Conservation (phyloP, 1,140 invertebrate genomes). For the Uloborus diversus region DNA sequence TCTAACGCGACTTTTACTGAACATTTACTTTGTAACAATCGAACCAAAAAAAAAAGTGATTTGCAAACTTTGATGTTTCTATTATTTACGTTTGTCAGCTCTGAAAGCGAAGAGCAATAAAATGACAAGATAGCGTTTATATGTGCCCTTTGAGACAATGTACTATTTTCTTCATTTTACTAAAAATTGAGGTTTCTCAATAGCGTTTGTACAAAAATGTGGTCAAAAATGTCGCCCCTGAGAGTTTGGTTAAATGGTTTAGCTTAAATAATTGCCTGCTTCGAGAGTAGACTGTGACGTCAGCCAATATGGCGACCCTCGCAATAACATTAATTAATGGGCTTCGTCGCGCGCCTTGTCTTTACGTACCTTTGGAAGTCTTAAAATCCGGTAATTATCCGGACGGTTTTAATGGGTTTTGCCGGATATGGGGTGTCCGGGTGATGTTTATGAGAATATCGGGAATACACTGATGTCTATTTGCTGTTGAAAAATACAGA, state of each 20-base stretch:
- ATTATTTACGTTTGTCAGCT: too few species aligned
- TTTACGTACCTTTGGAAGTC: conserved; percentile 51
- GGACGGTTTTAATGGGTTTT: conserved; percentile 47
- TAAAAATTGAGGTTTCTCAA: too few species aligned
- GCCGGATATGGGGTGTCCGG: conserved; percentile 25
- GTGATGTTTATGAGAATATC: conserved; percentile 49
- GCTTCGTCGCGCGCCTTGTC: conserved; percentile 47
- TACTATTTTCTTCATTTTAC: too few species aligned
- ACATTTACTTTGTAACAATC: too few species aligned
- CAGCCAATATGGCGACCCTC: conserved; percentile 47
- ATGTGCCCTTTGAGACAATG: too few species aligned
- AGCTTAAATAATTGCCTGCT: conserved; percentile 50
- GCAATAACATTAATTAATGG: conserved; percentile 54
- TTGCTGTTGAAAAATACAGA: conserved; percentile 24
- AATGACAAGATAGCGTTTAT: too few species aligned
- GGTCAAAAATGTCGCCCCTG: background rate
- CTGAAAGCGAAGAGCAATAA: too few species aligned
- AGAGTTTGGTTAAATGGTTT: too few species aligned
- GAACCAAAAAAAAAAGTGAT: too few species aligned
- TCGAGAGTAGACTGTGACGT: conserved; percentile 48
- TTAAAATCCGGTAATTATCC: conserved; percentile 55
- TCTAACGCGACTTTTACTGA: too few species aligned
- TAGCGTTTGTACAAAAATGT: too few species aligned
- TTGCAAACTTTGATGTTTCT: too few species aligned
- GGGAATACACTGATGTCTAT: conserved; percentile 27